A percentile compares a stretch with the other conserved stretches of the same genome.
Evolutionary conservation across 2,113 vertebrate genomes (phyloP).

Genomic region (human): DNA sequence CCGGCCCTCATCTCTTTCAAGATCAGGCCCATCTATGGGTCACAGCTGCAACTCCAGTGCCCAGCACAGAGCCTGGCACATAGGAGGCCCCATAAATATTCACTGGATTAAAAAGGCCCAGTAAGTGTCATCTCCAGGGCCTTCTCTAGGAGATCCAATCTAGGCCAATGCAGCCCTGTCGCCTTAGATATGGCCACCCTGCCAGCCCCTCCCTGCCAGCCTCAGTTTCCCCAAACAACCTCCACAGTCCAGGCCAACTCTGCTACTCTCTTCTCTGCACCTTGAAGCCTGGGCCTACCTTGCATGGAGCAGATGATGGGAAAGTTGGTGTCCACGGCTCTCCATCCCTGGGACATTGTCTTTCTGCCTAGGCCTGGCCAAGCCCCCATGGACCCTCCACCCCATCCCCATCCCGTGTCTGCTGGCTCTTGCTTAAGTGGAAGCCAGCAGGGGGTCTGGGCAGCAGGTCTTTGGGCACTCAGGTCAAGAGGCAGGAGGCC

Average conservation of each 20-base stretch:
- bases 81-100: not conserved
- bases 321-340: not conserved
- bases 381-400: not conserved
- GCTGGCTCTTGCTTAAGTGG: not conserved
- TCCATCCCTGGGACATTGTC: not conserved
- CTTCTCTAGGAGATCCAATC: not conserved
- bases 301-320: fast-evolving
- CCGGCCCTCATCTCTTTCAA: not conserved
- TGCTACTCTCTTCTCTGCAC: not conserved
- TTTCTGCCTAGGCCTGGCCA: not conserved
- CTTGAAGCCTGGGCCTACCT: not conserved
- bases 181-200: not conserved
- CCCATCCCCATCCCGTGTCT: fast-evolving
- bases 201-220: not conserved
- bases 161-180: not conserved
- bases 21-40: not conserved
- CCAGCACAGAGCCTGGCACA: not conserved
- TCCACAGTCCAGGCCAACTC: not conserved
- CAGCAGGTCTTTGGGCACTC: not conserved
- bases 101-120: not conserved
- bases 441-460: not conserved
- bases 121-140: not conserved
- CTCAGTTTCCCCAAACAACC: not conserved
- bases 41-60: not conserved
- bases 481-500: not conserved